phyloP scores from a whole-genome alignment of 2,113 vertebrate genomes.

The Ondatra zibethicus region DNA sequence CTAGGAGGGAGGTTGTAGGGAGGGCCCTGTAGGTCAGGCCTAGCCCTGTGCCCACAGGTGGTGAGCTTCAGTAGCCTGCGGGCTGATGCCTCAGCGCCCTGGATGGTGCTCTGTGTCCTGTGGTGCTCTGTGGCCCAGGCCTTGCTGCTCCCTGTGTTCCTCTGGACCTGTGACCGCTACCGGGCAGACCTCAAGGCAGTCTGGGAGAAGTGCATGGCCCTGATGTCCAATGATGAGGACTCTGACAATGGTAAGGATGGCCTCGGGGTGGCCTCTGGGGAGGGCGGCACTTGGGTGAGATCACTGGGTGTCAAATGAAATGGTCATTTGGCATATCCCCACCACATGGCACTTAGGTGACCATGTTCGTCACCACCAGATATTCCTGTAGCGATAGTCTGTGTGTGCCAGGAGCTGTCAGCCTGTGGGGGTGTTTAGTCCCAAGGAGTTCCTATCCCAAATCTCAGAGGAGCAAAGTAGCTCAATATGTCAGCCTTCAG shows the following conservation, averaged over 20 bases:
- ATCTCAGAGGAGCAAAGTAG: background rate
- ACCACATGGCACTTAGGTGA: background rate
- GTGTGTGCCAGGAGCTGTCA: background rate
- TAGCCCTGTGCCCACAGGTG: conserved; percentile 86
- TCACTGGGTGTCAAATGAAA: background rate
- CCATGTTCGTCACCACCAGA: too few species aligned
- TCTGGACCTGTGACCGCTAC: conserved; percentile 96
- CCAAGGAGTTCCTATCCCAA: background rate
- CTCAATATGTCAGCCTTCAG: background rate
- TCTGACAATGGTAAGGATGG: conserved; percentile 89
- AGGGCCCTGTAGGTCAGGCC: background rate
- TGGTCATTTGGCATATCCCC: background rate
- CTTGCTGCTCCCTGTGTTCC: conserved; percentile 93
- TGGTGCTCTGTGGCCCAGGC: conserved; percentile 96
- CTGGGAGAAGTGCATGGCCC: conserved; percentile 94
- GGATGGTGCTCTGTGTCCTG: conserved; percentile 95
- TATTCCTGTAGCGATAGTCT: background rate
- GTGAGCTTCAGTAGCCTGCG: conserved; percentile 95
- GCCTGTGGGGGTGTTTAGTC: background rate
- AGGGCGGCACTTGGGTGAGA: background rate
- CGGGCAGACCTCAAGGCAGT: conserved; percentile 92
- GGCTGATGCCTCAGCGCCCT: conserved; percentile 90
- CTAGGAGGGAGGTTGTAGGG: fast-evolving
- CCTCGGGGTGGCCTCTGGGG: background rate
- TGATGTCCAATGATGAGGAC: conserved; percentile 93